Base-by-base conservation (phyloP, 35 echinoderm and acorn worm species). In the Stichopus chloronotus region DNA sequence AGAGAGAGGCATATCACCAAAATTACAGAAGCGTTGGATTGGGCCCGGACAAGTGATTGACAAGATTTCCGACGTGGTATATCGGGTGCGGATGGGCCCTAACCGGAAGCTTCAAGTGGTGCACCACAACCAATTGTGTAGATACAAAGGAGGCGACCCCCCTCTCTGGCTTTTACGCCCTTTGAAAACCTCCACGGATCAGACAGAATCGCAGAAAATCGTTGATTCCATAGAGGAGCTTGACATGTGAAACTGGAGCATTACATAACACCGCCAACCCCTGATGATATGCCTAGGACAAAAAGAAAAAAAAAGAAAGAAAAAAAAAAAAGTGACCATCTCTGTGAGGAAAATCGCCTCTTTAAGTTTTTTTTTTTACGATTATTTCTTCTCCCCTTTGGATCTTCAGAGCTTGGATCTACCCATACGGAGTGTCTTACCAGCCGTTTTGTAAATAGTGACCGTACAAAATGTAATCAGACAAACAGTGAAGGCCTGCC, bases 41-140 rank as follows among this genome's bases (percentile, higher is more conserved):
- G 95, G 94, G 1, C 95, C 95, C 12, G 93, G 93, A 16, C 5
- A 53, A 6, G 63, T 93, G 61, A 16, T 91, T 9, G 58, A 76
- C 19, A 93, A 57, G 52, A 63, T 96, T 10, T 90, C 84, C 53
- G 95, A 96, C 25, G 92, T 96, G 52, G 87, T 91, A 6, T 93
- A 91, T 60, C 6, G 92, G 19, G 93, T 96, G 9, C 86, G 86
- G 43, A 93, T 72, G 76, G 63, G 71, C 5, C 65, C 74, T 4
- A 84, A 84, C 19, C 79, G 84, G 12, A 93, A 82, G 78, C 55
- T 83, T 7, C 92, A 93, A n/a, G 84, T 95, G n/a, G 95, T 93
- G 14, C 95, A 96, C 55, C 22, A n/a, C 14, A 76, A 96, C 63
- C 76, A 92, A 4, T 53, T 96, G 30, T 85, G 83, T n/a, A n/a